Evolutionary conservation across 2,797 vertebrate species (phyloP).

Genomic region (Hapalemur alaotrensis): DNA sequence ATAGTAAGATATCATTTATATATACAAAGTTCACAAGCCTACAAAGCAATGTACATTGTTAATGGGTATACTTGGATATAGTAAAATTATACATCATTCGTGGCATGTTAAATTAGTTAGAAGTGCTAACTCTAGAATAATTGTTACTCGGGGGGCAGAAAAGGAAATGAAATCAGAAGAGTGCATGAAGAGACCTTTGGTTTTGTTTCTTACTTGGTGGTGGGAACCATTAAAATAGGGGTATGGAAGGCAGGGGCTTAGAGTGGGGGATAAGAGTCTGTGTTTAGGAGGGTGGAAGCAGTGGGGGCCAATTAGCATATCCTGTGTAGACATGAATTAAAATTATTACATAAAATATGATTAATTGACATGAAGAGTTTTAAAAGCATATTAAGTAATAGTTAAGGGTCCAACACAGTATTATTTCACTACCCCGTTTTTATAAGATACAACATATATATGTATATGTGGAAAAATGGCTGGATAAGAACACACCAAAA

Average conservation of each 20-base stretch:
- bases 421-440: background rate
- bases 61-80: background rate
- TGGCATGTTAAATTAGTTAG: constrained; percentile 4
- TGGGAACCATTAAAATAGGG: background rate
- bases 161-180: background rate
- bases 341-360: background rate
- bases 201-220: background rate
- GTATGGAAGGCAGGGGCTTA: background rate
- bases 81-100: background rate
- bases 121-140: background rate
- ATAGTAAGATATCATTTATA: background rate
- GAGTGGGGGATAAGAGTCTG: background rate
- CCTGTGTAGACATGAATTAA: background rate
- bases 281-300: background rate
- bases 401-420: background rate
- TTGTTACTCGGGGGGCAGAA: background rate
- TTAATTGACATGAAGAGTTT: background rate
- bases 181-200: background rate
- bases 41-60: background rate
- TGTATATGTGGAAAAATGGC: background rate
- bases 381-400: background rate
- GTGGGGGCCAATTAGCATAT: background rate
- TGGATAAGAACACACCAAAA: background rate
- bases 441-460: background rate
- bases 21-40: constrained; percentile 7